Percentiles rank a stretch among this genome's conserved stretches.
These are phyloP conservation scores for Ardeotis arabs DNA, from an alignment of 2,113 vertebrate genomes.

Conservation along the genomic window DNA sequence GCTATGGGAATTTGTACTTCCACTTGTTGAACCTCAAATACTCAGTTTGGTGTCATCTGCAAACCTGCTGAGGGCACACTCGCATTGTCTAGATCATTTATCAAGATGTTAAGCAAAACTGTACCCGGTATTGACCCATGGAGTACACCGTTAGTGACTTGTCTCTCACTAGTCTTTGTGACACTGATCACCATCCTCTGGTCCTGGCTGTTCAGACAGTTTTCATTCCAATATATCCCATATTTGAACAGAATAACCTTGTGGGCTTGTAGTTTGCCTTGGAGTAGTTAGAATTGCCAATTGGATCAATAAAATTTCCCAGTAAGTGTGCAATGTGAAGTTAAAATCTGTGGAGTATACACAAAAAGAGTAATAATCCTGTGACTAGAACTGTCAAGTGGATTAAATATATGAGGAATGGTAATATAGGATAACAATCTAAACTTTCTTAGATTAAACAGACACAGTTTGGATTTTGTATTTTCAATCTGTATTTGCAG, in stretches of 20 bases:
- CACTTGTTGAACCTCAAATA: neutral
- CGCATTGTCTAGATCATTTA: neutral
- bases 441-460: neutral
- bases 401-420: neutral
- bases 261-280: neutral
- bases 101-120: neutral
- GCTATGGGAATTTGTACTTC: neutral
- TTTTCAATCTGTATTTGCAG: neutral
- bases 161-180: neutral
- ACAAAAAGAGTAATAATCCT: neutral
- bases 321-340: neutral
- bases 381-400: neutral
- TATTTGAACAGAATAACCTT: neutral
- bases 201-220: no score
- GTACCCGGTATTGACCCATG: fast-evolving
- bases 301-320: neutral
- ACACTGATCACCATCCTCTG: neutral
- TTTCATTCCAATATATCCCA: no score
- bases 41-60: neutral
- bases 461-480: neutral
- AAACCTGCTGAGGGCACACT: neutral
- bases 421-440: neutral
- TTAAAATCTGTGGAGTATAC: neutral
- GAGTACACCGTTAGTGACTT: no score
- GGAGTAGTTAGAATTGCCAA: neutral